These are phyloP conservation scores for Cotesia glomerata DNA, from an alignment of 1,140 invertebrate species.

Conservation along the genomic window DNA sequence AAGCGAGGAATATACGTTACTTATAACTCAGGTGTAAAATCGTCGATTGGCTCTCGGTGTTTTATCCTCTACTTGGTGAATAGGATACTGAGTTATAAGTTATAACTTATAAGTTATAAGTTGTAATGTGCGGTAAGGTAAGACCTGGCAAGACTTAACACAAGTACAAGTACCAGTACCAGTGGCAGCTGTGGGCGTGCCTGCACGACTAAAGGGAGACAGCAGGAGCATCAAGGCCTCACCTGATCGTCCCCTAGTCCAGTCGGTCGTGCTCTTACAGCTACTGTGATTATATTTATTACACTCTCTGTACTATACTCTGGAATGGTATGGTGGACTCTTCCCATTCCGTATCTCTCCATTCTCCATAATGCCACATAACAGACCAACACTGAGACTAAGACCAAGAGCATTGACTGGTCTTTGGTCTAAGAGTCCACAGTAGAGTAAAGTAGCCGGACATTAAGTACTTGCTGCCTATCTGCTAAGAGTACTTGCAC, in stretches of 20 bases:
- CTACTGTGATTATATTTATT: conserved; percentile 37
- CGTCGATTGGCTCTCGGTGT: conserved; percentile 36
- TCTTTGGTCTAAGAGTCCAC: too few species aligned
- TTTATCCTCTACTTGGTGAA: conserved; percentile 13
- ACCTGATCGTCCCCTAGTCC: background rate
- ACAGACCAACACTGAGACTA: background rate
- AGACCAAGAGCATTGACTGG: too few species aligned
- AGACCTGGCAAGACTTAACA: background rate
- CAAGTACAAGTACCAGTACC: background rate
- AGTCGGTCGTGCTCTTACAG: conserved; percentile 15
- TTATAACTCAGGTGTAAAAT: conserved; percentile 38
- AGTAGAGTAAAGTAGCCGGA: too few species aligned
- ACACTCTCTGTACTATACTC: conserved; percentile 14
- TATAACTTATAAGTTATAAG: too few species aligned
- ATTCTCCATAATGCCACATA: too few species aligned
- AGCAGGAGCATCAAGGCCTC: conserved; percentile 19
- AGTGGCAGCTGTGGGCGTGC: conserved; percentile 37
- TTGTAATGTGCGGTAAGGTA: background rate
- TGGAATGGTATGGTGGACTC: background rate
- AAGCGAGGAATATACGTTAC: conserved; percentile 9
- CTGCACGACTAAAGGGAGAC: conserved; percentile 35
- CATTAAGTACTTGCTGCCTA: too few species aligned
- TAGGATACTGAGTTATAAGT: background rate
- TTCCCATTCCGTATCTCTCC: too few species aligned
- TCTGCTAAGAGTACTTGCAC: too few species aligned